phyloP scores from a whole-genome alignment of 2,113 vertebrate species.

The Malurus melanocephalus region DNA sequence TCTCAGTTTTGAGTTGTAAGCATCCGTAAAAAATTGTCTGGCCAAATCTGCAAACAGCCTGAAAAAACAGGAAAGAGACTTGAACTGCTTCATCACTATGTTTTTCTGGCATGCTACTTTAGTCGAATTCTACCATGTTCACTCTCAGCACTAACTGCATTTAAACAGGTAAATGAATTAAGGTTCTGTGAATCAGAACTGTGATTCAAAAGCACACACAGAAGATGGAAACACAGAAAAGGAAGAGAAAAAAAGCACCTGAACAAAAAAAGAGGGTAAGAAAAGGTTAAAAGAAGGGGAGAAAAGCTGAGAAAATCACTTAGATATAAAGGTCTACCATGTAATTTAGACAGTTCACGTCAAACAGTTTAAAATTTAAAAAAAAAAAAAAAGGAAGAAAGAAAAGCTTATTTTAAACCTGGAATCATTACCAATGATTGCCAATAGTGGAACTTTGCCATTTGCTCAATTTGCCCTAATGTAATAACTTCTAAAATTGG shows the following conservation, averaged over 20 bases:
- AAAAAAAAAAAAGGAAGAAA: background rate
- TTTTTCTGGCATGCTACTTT: background rate
- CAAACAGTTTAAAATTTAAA: background rate
- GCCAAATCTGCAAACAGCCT: background rate
- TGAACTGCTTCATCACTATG: background rate
- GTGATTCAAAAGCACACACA: background rate
- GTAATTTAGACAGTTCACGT: background rate
- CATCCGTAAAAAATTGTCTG: background rate
- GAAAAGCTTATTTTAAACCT: background rate
- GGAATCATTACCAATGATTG: background rate
- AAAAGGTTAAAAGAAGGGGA: background rate
- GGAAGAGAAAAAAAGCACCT: background rate
- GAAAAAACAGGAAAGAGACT: background rate
- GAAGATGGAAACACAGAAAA: background rate
- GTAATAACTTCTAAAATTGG: background rate
- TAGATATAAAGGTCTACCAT: background rate
- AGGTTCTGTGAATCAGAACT: background rate
- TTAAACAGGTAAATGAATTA: background rate
- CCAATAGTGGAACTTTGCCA: background rate
- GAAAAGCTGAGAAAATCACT: background rate
- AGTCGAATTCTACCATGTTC: background rate
- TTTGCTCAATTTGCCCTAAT: background rate
- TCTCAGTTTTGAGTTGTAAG: background rate
- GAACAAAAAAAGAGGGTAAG: background rate
- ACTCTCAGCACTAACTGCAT: background rate